Evolutionary conservation across 2,797 vertebrate genomes (phyloP).

Genomic region (Ctenochaetus hawaiiensis): DNA sequence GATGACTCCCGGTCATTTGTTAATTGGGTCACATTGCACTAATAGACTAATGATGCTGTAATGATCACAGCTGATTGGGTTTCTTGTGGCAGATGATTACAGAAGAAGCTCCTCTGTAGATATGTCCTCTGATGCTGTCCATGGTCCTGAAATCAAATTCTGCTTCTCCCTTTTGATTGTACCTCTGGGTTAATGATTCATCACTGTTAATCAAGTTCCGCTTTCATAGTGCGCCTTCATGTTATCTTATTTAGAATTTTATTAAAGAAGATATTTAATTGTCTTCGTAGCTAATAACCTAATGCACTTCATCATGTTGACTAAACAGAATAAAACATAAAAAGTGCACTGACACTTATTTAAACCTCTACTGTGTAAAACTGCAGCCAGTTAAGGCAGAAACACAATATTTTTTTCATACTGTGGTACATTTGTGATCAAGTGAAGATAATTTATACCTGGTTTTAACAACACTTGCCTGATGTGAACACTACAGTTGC

Average conservation of each 20-base stretch:
- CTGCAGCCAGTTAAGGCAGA: neutral
- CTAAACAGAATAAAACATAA: neutral
- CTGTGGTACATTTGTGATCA: no score
- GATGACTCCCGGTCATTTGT: neutral
- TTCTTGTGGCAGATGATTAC: neutral
- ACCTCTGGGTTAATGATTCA: neutral
- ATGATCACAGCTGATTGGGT: slow-evolving; percentile 8
- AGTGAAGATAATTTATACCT: no score
- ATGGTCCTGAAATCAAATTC: slow-evolving; percentile 74
- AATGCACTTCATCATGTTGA: neutral
- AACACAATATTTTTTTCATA: neutral
- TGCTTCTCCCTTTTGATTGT: slow-evolving; percentile 18
- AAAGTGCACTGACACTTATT: neutral
- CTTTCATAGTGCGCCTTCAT: neutral
- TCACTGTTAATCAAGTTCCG: neutral
- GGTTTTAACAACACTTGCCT: neutral
- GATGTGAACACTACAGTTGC: neutral
- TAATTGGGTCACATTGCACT: slow-evolving; percentile 4
- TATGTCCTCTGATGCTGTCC: slow-evolving; percentile 70
- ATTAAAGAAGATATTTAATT: slow-evolving; percentile 15
- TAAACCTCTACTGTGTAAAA: neutral
- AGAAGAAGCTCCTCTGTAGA: slow-evolving; percentile 18
- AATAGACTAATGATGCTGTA: neutral
- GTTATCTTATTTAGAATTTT: neutral
- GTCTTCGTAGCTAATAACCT: neutral